Conservation (phyloP, 2,888 invertebrate species). For the Eupithecia subumbrata region DNA sequence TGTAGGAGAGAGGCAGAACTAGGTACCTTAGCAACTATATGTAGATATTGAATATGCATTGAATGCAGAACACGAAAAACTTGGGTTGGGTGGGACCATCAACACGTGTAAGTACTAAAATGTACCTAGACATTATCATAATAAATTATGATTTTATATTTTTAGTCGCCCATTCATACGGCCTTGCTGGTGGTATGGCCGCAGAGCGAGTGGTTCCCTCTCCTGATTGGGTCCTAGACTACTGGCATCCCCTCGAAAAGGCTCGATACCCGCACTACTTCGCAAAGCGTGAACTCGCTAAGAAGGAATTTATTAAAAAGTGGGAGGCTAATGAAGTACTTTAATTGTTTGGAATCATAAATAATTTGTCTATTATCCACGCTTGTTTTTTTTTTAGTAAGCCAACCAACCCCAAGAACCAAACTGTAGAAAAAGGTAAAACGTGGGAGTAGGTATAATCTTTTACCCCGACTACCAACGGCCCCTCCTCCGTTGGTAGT, state of each 20-base stretch:
- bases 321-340: slow-evolving; percentile 86
- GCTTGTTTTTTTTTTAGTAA: not conserved
- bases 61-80: not conserved
- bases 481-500: too few species aligned
- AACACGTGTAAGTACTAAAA: not conserved
- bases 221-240: slow-evolving; percentile 94
- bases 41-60: too few species aligned
- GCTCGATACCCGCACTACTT: slow-evolving; percentile 97
- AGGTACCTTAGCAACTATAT: too few species aligned
- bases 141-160: slow-evolving; percentile 26
- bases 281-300: slow-evolving; percentile 91
- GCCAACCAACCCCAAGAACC: too few species aligned
- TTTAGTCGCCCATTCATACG: slow-evolving; percentile 84
- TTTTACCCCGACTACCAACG: too few species aligned
- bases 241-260: slow-evolving; percentile 97
- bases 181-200: slow-evolving; percentile 90
- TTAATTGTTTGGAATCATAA: slow-evolving; percentile 1
- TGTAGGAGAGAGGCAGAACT: too few species aligned
- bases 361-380: not conserved
- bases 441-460: too few species aligned
- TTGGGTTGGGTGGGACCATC: not conserved
- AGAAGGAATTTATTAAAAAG: slow-evolving; percentile 91
- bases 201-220: slow-evolving; percentile 86
- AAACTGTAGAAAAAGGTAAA: too few species aligned
- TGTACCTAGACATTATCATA: not conserved